phyloP scores from a whole-genome alignment of 2,888 invertebrate genomes.

The Tethea ocularis region DNA sequence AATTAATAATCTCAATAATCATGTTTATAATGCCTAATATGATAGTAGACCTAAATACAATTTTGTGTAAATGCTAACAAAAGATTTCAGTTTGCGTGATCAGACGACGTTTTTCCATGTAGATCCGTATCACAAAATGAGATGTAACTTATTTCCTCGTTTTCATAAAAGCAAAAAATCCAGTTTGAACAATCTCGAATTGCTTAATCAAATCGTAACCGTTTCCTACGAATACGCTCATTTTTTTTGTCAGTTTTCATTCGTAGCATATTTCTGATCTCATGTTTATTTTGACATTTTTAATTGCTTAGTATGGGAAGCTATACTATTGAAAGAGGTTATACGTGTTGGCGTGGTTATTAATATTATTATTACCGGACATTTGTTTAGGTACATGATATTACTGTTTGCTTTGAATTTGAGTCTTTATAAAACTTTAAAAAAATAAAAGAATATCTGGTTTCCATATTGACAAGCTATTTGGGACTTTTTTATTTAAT shows the following conservation, averaged over 20 bases:
- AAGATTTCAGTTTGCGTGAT: conserved; percentile 52
- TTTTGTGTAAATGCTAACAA: neutral
- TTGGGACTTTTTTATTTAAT: too few species aligned
- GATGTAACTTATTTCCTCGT: conserved; percentile 70
- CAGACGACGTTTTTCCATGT: conserved; percentile 47
- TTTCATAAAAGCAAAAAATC: conserved; percentile 51
- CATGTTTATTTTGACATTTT: neutral
- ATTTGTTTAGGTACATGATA: too few species aligned
- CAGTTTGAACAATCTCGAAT: conserved; percentile 45
- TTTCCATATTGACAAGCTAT: too few species aligned
- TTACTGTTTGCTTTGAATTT: too few species aligned
- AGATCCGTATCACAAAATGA: conserved; percentile 67
- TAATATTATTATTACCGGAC: too few species aligned
- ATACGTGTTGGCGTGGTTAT: too few species aligned
- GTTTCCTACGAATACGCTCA: conserved; percentile 26
- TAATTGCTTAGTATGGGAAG: neutral
- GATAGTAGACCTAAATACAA: too few species aligned
- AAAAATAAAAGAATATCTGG: too few species aligned
- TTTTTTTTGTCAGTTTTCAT: neutral
- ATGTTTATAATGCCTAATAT: too few species aligned
- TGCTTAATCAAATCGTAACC: conserved; percentile 51
- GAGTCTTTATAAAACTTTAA: too few species aligned
- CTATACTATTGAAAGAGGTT: too few species aligned
- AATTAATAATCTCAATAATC: too few species aligned
- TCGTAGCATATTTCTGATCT: neutral